phyloP scores from a whole-genome alignment of 2,797 vertebrate genomes.

The Alca torda region DNA sequence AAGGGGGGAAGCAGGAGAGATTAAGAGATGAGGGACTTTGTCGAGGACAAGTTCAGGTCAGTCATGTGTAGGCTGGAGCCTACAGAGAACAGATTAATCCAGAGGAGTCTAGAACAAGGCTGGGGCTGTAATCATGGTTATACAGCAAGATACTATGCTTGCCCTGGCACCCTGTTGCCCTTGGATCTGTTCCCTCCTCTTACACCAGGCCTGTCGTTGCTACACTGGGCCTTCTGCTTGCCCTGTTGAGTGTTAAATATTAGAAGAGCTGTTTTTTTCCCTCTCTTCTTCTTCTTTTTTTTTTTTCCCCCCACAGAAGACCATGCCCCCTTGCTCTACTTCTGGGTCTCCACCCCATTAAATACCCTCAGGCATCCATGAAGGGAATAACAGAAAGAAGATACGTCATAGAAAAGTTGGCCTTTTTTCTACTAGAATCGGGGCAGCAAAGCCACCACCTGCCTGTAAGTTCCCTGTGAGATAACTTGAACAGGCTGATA shows the following conservation, averaged over 20 bases:
- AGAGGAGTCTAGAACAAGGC: background rate
- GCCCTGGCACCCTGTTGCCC: background rate
- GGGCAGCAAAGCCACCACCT: background rate
- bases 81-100: background rate
- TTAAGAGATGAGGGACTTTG: background rate
- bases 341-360: background rate
- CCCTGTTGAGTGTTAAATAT: background rate
- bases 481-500: background rate
- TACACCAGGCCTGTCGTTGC: background rate
- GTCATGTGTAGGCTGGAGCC: background rate
- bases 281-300: background rate
- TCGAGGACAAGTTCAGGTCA: background rate
- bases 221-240: background rate
- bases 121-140: background rate
- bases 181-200: background rate
- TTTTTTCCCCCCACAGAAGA: background rate
- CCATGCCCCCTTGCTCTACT: background rate
- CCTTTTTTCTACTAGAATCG: background rate
- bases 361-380: background rate
- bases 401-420: accelerated
- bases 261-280: accelerated
- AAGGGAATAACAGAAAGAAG: background rate
- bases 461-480: background rate
- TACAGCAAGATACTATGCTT: background rate
- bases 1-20: background rate